A percentile compares a stretch with the other conserved stretches of the same genome.
These are phyloP conservation scores for Neotoma lepida DNA, from an alignment of 2,113 vertebrate species.

Conservation along the genomic window DNA sequence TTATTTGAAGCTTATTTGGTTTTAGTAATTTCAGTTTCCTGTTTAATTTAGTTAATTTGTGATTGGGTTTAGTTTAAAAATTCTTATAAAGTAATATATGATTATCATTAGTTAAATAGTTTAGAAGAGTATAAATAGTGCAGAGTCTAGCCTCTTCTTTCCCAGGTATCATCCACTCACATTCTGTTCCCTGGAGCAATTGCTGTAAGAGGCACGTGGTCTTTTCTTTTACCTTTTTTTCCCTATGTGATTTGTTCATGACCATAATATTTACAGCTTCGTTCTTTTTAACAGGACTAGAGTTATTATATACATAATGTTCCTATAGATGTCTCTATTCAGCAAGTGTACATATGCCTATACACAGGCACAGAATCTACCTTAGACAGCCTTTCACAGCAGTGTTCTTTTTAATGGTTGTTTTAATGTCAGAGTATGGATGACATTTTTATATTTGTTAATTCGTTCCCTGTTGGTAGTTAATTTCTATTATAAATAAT, in stretches of 20 bases:
- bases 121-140: not conserved
- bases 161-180: not conserved
- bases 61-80: slow-evolving; percentile 45
- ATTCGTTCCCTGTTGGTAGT: not conserved
- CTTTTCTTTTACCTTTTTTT: not conserved
- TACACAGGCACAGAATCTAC: not conserved
- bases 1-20: slow-evolving; percentile 45
- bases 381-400: slow-evolving; percentile 1
- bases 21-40: slow-evolving; percentile 28
- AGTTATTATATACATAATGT: not conserved
- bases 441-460: slow-evolving; percentile 7
- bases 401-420: slow-evolving; percentile 37
- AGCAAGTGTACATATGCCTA: not conserved
- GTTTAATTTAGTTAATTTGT: slow-evolving; percentile 37
- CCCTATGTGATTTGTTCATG: not conserved
- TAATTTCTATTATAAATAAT: slow-evolving; percentile 40
- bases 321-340: not conserved
- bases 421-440: slow-evolving; percentile 4
- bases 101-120: not conserved
- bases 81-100: not conserved
- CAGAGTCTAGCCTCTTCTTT: not conserved
- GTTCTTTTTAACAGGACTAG: not conserved
- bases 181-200: not conserved
- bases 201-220: slow-evolving; percentile 8
- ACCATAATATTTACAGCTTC: slow-evolving; percentile 2